Evolutionary conservation across 2,113 vertebrate genomes (phyloP), one percentile per base, ranked within the genome.

Genomic region (Siphamia tubifer): DNA sequence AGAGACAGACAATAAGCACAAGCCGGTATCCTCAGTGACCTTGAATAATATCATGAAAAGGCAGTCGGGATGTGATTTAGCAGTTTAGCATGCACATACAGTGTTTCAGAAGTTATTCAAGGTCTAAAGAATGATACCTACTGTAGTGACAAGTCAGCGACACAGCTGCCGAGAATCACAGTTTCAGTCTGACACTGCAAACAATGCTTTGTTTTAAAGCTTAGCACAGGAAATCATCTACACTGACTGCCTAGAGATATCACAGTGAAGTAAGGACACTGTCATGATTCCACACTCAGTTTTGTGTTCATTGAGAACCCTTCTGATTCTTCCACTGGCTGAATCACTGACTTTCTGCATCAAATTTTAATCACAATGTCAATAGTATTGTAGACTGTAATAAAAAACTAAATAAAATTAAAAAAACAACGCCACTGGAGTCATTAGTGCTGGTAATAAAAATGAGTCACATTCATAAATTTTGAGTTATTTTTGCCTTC

Each of bases 191-290:
- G 65, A 67, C 70, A 40, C 40, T 13, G 53, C 69, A 52, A 69
- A 83, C 66, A 65, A 80, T 44, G 57, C 69, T 79, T 49, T 72
- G 65, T 63, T 48, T 68, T 36, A 39, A 74, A 25, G 43, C 45
- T 39, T 19, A 1, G 55, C 58, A 60, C 60, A 75, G 76, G 68
- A 82, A 71, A 79, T 79, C n/a, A 49, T 43, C 54, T 30, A 56
- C 47, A 8, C 34, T 51, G 56, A 68, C 1, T 34, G 23, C 56
- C 66, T 25, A 24, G 56, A 66, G 65, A 70, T 49, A 32, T 75
- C 32, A 60, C 60, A 70, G 53, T 27, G 17, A 61, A 20, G 51
- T 63, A 43, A 74, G 43, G 67, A 78, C 39, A 61, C 8, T 30
- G 57, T 49, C 67, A 56, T 5, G 19, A 10, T 31, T 47, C 34